phyloP scores from a whole-genome alignment of 2,888 invertebrate genomes.

The Eupithecia insigniata region DNA sequence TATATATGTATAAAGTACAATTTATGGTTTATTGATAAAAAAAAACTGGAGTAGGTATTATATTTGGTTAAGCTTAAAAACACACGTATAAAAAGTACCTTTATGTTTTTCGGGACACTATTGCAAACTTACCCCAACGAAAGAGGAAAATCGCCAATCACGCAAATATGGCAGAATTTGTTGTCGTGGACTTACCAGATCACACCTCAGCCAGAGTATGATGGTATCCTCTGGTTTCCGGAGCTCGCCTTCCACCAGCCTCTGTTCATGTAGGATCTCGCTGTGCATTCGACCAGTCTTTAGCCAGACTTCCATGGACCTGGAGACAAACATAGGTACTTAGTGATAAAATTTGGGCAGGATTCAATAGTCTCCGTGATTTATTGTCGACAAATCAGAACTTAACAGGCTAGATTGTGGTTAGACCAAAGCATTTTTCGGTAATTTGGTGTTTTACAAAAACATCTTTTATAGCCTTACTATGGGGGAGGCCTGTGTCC shows the following conservation, averaged over 20 bases:
- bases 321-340: conserved; percentile 59
- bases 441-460: neutral
- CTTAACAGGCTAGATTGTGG: neutral
- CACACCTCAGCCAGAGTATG: conserved; percentile 93
- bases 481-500: too few species aligned
- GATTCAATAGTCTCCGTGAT: neutral
- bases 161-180: too few species aligned
- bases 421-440: neutral
- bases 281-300: conserved; percentile 88
- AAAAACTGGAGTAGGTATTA: too few species aligned
- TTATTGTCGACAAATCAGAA: too few species aligned
- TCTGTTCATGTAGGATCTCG: conserved; percentile 88
- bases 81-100: too few species aligned
- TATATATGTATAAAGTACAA: too few species aligned
- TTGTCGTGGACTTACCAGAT: conserved; percentile 82
- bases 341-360: neutral
- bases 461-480: too few species aligned
- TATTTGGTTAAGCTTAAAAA: too few species aligned
- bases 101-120: too few species aligned
- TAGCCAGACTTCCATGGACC: conserved; percentile 90
- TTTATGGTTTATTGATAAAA: too few species aligned
- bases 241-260: conserved; percentile 86
- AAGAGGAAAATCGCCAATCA: too few species aligned
- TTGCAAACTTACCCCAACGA: too few species aligned
- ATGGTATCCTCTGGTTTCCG: conserved; percentile 88